Evolutionary conservation across 2,888 invertebrate genomes (phyloP).

Genomic region (Drosophila gaucha): DNA sequence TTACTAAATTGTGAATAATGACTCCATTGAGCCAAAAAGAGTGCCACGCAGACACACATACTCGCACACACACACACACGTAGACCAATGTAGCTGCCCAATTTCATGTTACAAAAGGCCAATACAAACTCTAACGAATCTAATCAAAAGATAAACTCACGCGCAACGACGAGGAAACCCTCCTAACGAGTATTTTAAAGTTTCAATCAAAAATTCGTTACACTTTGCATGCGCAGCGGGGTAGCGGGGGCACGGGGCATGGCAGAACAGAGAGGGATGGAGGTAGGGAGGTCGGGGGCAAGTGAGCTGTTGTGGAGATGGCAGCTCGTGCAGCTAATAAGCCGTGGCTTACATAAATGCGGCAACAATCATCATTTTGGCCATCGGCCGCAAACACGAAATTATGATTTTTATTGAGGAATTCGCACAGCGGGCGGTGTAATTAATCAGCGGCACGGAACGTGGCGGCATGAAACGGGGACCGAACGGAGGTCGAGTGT

Average conservation of each 20-base stretch:
- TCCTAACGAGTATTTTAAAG: constrained; percentile 78
- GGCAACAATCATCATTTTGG: constrained; percentile 74
- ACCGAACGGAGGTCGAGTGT: constrained; percentile 59
- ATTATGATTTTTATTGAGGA: constrained; percentile 81
- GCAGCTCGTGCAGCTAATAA: constrained; percentile 78
- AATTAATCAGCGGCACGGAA: constrained; percentile 79
- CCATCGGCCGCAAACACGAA: constrained; percentile 68
- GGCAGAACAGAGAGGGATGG: not conserved
- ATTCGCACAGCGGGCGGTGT: constrained; percentile 82
- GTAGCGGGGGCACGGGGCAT: not conserved
- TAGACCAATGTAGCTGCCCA: constrained; percentile 40
- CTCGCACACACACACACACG: constrained; percentile 12
- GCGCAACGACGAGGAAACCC: constrained; percentile 67
- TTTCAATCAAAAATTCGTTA: constrained; percentile 81
- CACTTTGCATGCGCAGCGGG: constrained; percentile 60
- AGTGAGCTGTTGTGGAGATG: constrained; percentile 25
- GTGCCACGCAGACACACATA: constrained; percentile 16
- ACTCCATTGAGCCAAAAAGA: constrained; percentile 56
- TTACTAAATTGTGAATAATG: constrained; percentile 81
- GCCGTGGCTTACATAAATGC: constrained; percentile 77
- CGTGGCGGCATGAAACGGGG: constrained; percentile 62
- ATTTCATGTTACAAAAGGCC: constrained; percentile 65
- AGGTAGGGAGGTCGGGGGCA: not conserved
- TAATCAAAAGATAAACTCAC: constrained; percentile 80
- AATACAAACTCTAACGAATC: constrained; percentile 77